phyloP scores from a whole-genome alignment of 2,113 vertebrate species.

The Carassius carassius region DNA sequence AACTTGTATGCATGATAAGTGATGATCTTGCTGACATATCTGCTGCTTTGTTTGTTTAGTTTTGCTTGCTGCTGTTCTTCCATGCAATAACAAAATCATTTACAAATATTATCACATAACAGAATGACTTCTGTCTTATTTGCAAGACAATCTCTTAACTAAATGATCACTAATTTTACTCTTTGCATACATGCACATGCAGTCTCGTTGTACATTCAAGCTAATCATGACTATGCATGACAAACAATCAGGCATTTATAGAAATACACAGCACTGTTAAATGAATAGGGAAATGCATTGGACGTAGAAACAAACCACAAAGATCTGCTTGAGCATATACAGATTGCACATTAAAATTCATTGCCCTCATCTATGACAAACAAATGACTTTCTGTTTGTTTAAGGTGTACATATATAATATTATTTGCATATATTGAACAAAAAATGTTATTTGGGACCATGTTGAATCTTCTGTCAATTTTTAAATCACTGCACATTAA shows the following conservation, averaged over 20 bases:
- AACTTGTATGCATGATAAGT: conserved; percentile 29
- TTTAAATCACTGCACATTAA: conserved; percentile 19
- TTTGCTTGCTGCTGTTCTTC: conserved; percentile 39
- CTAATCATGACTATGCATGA: conserved; percentile 49
- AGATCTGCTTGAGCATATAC: conserved; percentile 28
- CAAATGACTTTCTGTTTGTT: conserved; percentile 20
- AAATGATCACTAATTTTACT: conserved; percentile 34
- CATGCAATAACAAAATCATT: not conserved
- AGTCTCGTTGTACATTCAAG: conserved; percentile 39
- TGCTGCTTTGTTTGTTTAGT: not conserved
- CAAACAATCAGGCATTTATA: conserved; percentile 9
- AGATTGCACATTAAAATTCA: not conserved
- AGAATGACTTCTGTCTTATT: conserved; percentile 37
- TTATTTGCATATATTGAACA: conserved; percentile 39
- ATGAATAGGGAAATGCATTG: conserved; percentile 33
- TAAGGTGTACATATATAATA: conserved; percentile 23
- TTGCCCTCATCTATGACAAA: conserved; percentile 43
- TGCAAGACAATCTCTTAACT: conserved; percentile 55
- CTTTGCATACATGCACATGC: conserved; percentile 36
- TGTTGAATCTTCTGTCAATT: conserved; percentile 40
- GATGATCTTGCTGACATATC: not conserved
- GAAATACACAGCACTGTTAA: not conserved
- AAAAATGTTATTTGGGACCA: conserved; percentile 54
- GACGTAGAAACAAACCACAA: conserved; percentile 17
- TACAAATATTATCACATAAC: conserved; percentile 19